Conservation (phyloP, 2,888 invertebrate genomes). For the Xestia rhomboidea region DNA sequence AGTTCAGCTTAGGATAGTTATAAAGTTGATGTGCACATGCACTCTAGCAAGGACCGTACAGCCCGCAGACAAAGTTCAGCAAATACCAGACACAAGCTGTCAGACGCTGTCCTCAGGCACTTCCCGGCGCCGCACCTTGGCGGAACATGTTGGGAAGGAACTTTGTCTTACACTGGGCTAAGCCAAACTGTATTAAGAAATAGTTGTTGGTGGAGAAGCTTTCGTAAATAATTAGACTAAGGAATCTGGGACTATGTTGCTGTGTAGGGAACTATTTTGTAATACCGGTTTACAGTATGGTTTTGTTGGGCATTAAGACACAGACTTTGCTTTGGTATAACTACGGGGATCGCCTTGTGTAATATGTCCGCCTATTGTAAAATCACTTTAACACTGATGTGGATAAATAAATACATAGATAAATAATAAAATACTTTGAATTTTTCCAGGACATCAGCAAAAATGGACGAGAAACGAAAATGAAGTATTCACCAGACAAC, state of each 20-base stretch:
- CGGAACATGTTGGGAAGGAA: constrained; percentile 23
- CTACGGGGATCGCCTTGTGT: not conserved
- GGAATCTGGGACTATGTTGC: constrained; percentile 10
- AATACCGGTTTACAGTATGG: not conserved
- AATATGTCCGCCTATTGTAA: not conserved
- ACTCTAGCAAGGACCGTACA: constrained; percentile 5
- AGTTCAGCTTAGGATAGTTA: constrained; percentile 23
- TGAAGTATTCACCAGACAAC: constrained; percentile 93
- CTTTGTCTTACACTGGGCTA: constrained; percentile 21
- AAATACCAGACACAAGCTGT: constrained; percentile 38
- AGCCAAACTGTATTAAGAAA: constrained; percentile 7
- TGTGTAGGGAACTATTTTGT: not conserved
- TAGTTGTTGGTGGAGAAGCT: constrained; percentile 10
- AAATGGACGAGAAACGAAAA: constrained; percentile 93
- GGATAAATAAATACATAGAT: not conserved
- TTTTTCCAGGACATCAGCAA: constrained; percentile 92
- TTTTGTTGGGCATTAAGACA: not conserved
- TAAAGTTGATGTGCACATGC: constrained; percentile 40
- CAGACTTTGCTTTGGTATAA: not conserved
- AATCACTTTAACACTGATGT: not conserved
- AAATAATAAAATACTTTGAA: not conserved
- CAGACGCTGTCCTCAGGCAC: not conserved
- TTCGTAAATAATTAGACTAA: constrained; percentile 11
- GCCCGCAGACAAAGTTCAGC: constrained; percentile 34
- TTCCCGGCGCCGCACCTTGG: not conserved